phyloP scores from a whole-genome alignment of 1,140 invertebrate genomes.

The Planococcus citri region DNA sequence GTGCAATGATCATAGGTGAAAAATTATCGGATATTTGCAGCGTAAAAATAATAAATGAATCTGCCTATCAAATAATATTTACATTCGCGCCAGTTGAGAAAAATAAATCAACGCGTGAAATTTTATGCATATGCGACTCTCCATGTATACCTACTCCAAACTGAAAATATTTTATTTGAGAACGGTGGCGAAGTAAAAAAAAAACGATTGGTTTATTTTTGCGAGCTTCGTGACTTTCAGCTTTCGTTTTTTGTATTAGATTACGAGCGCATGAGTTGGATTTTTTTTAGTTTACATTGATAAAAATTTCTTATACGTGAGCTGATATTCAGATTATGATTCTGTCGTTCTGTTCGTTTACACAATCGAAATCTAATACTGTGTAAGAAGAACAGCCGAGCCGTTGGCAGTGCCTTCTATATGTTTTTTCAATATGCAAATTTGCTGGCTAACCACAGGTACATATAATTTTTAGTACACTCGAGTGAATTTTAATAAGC shows the following conservation, averaged over 20 bases:
- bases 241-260: neutral
- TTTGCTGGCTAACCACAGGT: too few species aligned
- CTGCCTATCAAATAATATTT: too few species aligned
- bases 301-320: neutral
- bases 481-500: too few species aligned
- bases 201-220: neutral
- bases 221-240: neutral
- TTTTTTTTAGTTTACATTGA: conserved; percentile 8
- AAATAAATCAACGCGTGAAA: neutral
- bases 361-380: neutral
- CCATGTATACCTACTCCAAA: too few species aligned
- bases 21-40: too few species aligned
- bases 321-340: neutral
- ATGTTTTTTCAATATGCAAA: too few species aligned
- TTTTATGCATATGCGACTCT: neutral
- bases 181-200: neutral
- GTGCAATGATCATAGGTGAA: too few species aligned
- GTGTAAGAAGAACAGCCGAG: too few species aligned
- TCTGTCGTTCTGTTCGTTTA: neutral
- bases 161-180: neutral
- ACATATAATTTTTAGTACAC: too few species aligned
- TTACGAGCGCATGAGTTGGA: neutral
- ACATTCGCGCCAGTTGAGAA: neutral
- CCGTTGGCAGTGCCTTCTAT: too few species aligned
- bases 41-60: too few species aligned